Evolutionary conservation across 1,140 invertebrate genomes (phyloP).

Genomic region (Conus betulinus): DNA sequence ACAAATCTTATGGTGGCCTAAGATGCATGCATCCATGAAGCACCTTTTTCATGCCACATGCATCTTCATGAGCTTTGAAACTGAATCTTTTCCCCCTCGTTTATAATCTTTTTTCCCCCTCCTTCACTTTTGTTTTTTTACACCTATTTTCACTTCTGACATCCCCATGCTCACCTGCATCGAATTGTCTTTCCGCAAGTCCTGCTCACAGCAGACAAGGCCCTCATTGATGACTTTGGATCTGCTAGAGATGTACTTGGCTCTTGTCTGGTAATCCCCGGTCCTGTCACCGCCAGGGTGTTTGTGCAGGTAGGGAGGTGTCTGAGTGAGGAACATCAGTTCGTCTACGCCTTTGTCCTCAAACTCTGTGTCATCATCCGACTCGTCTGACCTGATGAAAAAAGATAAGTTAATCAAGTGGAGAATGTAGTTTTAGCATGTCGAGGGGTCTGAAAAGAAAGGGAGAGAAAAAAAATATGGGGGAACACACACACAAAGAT

Average conservation of each 20-base stretch:
- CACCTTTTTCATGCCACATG: too few species aligned
- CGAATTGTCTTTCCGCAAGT: slow-evolving; percentile 61
- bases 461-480: not conserved
- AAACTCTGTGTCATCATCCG: slow-evolving; percentile 83
- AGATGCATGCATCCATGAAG: too few species aligned
- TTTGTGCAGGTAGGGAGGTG: slow-evolving; percentile 71
- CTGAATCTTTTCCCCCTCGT: too few species aligned
- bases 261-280: slow-evolving; percentile 64
- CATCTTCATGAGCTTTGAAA: too few species aligned
- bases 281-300: slow-evolving; percentile 74
- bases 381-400: slow-evolving; percentile 80
- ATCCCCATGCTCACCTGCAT: not conserved
- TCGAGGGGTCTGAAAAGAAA: not conserved
- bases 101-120: too few species aligned
- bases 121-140: too few species aligned
- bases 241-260: slow-evolving; percentile 91
- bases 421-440: not conserved
- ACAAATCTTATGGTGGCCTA: too few species aligned
- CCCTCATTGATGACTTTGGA: slow-evolving; percentile 97
- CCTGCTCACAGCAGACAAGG: slow-evolving; percentile 91
- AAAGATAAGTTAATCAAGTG: too few species aligned
- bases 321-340: slow-evolving; percentile 96
- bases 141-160: too few species aligned
- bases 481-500: not conserved
- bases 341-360: slow-evolving; percentile 96